phyloP scores from a whole-genome alignment of 2,113 vertebrate species.

The Myrmophylax atrothorax region DNA sequence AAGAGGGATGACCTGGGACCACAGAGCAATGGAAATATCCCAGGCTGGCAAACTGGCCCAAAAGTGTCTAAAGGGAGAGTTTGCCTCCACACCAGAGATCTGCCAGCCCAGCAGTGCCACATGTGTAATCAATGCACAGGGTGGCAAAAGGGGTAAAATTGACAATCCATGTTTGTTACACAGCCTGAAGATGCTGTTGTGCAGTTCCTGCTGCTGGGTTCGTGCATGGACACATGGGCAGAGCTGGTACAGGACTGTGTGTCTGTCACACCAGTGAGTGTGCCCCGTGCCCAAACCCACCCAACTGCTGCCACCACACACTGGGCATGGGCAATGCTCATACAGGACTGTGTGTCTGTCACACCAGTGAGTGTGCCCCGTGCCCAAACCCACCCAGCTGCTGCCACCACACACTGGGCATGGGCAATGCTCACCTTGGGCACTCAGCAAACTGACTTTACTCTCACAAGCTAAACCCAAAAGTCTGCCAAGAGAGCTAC shows the following conservation, averaged over 20 bases:
- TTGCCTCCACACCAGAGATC: background rate
- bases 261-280: background rate
- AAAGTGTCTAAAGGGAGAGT: background rate
- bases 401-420: fast-evolving
- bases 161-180: fast-evolving
- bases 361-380: fast-evolving
- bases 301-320: fast-evolving
- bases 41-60: background rate
- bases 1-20: background rate
- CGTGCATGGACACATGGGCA: no score
- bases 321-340: fast-evolving
- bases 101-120: background rate
- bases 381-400: fast-evolving
- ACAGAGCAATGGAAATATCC: background rate
- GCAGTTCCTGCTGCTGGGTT: background rate
- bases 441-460: fast-evolving
- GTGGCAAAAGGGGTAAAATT: background rate
- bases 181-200: background rate
- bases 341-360: no score
- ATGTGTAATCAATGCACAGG: fast-evolving
- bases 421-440: background rate
- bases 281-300: fast-evolving
- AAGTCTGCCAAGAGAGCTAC: background rate
- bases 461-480: background rate
- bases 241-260: fast-evolving